phyloP scores from a whole-genome alignment of 2,113 vertebrate genomes.

The Toxotes jaculatrix region DNA sequence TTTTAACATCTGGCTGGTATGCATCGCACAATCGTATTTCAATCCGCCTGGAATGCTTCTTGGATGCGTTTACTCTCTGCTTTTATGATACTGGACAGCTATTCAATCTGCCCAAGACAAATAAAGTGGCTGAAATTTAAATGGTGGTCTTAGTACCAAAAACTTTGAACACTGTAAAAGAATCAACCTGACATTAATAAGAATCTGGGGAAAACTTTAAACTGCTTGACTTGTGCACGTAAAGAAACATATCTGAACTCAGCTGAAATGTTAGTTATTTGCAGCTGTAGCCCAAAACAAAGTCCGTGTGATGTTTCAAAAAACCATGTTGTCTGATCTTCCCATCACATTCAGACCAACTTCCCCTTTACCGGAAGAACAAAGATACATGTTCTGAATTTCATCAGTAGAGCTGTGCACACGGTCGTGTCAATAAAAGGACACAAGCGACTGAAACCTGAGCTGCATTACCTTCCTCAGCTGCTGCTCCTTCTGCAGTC shows the following conservation, averaged over 20 bases:
- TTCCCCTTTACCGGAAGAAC: neutral
- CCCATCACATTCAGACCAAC: neutral
- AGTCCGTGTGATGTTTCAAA: neutral
- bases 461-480: constrained; percentile 89
- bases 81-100: too few species aligned
- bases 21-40: too few species aligned
- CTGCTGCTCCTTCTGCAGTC: constrained; percentile 94
- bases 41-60: too few species aligned
- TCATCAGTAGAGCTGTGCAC: neutral
- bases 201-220: neutral
- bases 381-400: neutral
- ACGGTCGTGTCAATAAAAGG: neutral
- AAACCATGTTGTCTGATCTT: neutral
- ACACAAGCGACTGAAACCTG: constrained; percentile 20
- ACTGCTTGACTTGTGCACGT: neutral
- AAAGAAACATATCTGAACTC: neutral
- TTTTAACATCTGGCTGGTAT: too few species aligned
- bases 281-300: neutral
- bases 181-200: neutral
- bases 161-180: neutral
- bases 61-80: too few species aligned
- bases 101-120: too few species aligned
- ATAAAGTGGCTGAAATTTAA: neutral
- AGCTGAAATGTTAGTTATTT: neutral
- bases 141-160: neutral